Evolutionary conservation across 2,888 invertebrate species (phyloP).

Genomic region (Zelleria hepariella): DNA sequence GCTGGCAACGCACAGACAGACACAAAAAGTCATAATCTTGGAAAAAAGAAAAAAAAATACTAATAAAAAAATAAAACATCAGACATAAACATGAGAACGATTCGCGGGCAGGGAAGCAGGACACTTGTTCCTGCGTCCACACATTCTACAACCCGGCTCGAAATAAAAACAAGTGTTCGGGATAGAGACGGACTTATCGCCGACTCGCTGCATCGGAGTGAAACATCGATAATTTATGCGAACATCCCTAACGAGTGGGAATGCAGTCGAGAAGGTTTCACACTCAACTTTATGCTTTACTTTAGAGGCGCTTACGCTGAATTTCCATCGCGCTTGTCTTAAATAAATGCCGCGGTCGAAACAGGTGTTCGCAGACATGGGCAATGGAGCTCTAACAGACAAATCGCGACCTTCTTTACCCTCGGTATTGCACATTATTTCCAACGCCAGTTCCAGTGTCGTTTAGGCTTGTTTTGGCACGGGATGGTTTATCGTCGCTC

Average conservation of each 20-base stretch:
- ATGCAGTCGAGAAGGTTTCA: conserved; percentile 31
- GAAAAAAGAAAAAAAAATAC: conserved; percentile 13
- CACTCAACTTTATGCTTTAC: conserved; percentile 25
- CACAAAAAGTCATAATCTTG: conserved; percentile 3
- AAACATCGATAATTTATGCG: conserved; percentile 71
- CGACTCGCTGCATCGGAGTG: conserved; percentile 42
- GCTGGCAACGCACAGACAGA: not conserved
- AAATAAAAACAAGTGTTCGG: conserved; percentile 63
- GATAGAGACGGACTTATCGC: conserved; percentile 52
- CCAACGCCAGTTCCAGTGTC: not conserved
- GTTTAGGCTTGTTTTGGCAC: conserved; percentile 19
- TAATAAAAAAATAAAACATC: too few species aligned
- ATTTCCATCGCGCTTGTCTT: conserved; percentile 15
- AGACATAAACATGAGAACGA: conserved; percentile 27
- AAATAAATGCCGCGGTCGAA: conserved; percentile 59
- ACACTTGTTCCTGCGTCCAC: conserved; percentile 43
- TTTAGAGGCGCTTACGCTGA: conserved; percentile 6
- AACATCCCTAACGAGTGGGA: conserved; percentile 66
- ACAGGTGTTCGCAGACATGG: conserved; percentile 64
- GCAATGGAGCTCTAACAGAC: conserved; percentile 19
- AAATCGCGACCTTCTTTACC: conserved; percentile 15
- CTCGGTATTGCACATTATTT: not conserved
- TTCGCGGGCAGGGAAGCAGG: conserved; percentile 37
- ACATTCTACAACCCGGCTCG: conserved; percentile 40
- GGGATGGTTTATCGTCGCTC: conserved; percentile 45